Base-by-base conservation (phyloP, 2,888 invertebrate species). In the Pogonocherus hispidulus region DNA sequence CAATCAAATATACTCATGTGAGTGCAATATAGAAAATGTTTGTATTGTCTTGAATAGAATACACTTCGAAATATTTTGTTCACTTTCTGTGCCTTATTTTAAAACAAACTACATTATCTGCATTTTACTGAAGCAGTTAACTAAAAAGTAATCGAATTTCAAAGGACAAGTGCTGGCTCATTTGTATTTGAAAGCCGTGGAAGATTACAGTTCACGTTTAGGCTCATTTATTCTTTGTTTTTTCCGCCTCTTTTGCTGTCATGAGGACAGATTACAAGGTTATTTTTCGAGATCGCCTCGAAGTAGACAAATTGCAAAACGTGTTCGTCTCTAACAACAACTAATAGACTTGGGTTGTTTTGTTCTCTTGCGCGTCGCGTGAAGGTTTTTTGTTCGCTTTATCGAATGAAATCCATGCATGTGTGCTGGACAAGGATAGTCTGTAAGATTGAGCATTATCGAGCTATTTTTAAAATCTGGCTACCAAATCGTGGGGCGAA, bases 221-320 rank as follows among this genome's bases (percentile, higher is more conserved):
- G 76, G 72, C 74, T 76, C 77, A 80, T 80, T 76, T 77, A 75
- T 79, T 78, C 75, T 63, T 77, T 75, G 70, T 77, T 75, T 79
- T 74, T 67, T 66, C 65, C 59, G 62, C 66, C 72, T 74, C 68
- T 52, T 73, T 69, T 63, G 66, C 63, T 79, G 81, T 79, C 79
- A 78, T 67, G 74, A 62, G 71, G 79, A 81, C 79, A 79, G 78
- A 82, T 82, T 80, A 79, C 80, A 73, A 71, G 79, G 78, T 77
- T 79, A 81, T 81, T 81, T 82, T 80, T 80, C 78, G 75, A 67
- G 74, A 75, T 69, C 70, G 68, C 57, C 71, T 74, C 80, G 79
- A 82, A 79, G 77, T 71, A 79, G 80, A 81, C 80, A 81, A 82
- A 81, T 81, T 70, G 78, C 78, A 51, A 73, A 71, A 78, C 79